A percentile compares a stretch with the other conserved stretches of the same genome.
These are phyloP conservation scores for human DNA, from an alignment of 2,113 vertebrate species.

Conservation along the genomic window GRCh38 chr3:139942001-139942500, in stretches of 20 bases:
- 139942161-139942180: not conserved
- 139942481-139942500: not conserved
- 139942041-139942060: not conserved
- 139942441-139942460: not conserved
- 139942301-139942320: not conserved
- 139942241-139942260: not conserved
- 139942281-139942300: not conserved
- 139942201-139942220: not conserved
- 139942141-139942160: not conserved
- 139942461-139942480: not conserved
- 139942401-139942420: not conserved
- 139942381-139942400: not conserved
- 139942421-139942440: accelerated
- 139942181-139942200: not conserved
- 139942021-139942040: not conserved
- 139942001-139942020: not conserved
- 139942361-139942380: not conserved
- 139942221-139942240: not conserved
- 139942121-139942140: not conserved
- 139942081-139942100: not conserved
- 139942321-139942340: not conserved
- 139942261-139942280: not conserved
- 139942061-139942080: accelerated
- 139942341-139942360: not conserved
- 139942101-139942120: not conserved